phyloP scores from a whole-genome alignment of 2,888 invertebrate species.

The Oasisia sp. region DNA sequence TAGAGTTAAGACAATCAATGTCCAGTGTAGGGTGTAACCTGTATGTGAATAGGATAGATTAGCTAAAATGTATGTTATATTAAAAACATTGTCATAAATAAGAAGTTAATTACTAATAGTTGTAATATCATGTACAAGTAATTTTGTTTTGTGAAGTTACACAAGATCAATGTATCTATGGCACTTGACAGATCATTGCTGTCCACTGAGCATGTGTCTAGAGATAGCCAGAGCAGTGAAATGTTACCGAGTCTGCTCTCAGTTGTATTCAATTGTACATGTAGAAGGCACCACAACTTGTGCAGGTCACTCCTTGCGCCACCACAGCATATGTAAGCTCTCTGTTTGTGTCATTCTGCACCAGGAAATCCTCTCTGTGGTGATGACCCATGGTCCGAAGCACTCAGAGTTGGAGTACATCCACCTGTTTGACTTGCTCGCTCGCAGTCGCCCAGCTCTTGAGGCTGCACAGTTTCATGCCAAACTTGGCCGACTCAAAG shows the following conservation, averaged over 20 bases:
- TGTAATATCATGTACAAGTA: too few species aligned
- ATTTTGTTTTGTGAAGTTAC: too few species aligned
- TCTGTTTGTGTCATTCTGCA: conserved; percentile 32
- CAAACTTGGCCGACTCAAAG: conserved; percentile 7
- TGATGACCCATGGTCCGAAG: conserved; percentile 87
- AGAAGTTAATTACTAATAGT: too few species aligned
- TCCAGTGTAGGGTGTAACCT: too few species aligned
- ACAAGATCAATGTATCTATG: too few species aligned
- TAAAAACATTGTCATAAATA: too few species aligned
- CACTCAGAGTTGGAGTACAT: conserved; percentile 89
- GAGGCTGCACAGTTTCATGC: conserved; percentile 27
- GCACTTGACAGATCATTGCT: too few species aligned
- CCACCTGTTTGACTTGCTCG: conserved; percentile 82
- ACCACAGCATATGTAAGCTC: neutral
- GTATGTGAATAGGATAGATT: too few species aligned
- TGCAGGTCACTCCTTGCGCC: neutral
- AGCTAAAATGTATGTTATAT: too few species aligned
- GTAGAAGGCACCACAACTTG: neutral
- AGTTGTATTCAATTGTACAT: neutral
- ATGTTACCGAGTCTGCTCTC: neutral
- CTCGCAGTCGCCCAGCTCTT: conserved; percentile 70
- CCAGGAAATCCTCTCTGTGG: conserved; percentile 83
- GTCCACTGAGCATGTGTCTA: too few species aligned
- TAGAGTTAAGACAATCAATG: too few species aligned
- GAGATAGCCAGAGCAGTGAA: too few species aligned